These are phyloP conservation scores for Thysanoteuthis rhombus DNA, from an alignment of 2,888 invertebrate species.

Conservation along the genomic window DNA sequence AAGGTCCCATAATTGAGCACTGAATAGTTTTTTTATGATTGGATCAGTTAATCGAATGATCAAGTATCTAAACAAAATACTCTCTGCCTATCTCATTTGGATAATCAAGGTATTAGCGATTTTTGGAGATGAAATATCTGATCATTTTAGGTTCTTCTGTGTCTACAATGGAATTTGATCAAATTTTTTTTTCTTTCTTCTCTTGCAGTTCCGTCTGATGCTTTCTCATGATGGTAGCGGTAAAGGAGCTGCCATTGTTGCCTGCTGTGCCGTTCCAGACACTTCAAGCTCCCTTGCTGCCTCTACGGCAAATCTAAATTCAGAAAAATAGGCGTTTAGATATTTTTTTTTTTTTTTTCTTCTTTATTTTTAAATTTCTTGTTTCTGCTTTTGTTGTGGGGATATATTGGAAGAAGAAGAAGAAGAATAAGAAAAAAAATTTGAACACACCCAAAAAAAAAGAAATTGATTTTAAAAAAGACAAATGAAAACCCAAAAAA, in stretches of 20 bases:
- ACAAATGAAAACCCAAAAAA: not conserved
- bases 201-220: slow-evolving; percentile 63
- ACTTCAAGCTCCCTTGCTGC: slow-evolving; percentile 26
- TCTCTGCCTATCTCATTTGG: no score
- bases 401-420: not conserved
- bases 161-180: not conserved
- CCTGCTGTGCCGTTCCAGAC: slow-evolving; percentile 61
- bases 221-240: slow-evolving; percentile 68
- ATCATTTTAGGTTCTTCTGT: no score
- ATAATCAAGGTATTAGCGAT: no score
- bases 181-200: not conserved
- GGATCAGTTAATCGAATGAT: no score
- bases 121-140: no score
- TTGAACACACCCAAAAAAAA: not conserved
- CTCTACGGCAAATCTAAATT: not conserved
- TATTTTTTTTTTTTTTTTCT: slow-evolving; percentile 21
- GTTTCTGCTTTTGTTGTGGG: slow-evolving; percentile 25
- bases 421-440: no score
- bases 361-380: not conserved
- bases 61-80: no score
- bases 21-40: no score
- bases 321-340: slow-evolving; percentile 28
- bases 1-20: no score
- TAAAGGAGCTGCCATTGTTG: slow-evolving; percentile 68
- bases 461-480: not conserved